Percentiles rank a stretch among this genome's conserved stretches.
phyloP scores from a whole-genome alignment of 35 echinoderm and acorn worm species.

The Ophiothrix spiculata region DNA sequence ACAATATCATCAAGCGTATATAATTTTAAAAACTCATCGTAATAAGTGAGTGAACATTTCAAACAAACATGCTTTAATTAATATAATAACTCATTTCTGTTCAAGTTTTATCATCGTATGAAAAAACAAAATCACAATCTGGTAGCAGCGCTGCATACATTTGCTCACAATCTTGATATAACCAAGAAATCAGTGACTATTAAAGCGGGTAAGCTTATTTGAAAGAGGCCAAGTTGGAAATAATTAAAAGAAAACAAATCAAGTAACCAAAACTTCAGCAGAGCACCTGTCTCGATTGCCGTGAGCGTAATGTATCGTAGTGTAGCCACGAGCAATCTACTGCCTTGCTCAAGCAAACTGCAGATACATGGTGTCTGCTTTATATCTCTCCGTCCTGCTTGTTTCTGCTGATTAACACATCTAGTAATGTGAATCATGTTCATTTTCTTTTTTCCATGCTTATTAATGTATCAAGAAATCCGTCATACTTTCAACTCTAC shows the following conservation, averaged over 20 bases:
- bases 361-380: no score
- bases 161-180: neutral
- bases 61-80: neutral
- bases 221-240: constrained; percentile 3
- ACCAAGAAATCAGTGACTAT: neutral
- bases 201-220: neutral
- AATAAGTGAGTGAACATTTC: neutral
- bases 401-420: no score
- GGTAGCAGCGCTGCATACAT: neutral
- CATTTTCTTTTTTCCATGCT: no score
- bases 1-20: neutral
- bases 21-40: neutral
- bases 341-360: no score
- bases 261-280: constrained; percentile 5
- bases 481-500: no score
- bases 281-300: neutral
- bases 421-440: no score
- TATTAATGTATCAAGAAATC: no score
- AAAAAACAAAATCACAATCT: neutral
- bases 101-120: neutral
- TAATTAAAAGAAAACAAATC: constrained; percentile 17
- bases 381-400: no score
- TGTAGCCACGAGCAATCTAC: neutral
- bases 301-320: neutral
- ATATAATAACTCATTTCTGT: neutral